Percentiles rank a stretch among this genome's conserved stretches.
Conservation (phyloP, 2,113 vertebrate genomes). For the Prionailurus viverrinus region DNA sequence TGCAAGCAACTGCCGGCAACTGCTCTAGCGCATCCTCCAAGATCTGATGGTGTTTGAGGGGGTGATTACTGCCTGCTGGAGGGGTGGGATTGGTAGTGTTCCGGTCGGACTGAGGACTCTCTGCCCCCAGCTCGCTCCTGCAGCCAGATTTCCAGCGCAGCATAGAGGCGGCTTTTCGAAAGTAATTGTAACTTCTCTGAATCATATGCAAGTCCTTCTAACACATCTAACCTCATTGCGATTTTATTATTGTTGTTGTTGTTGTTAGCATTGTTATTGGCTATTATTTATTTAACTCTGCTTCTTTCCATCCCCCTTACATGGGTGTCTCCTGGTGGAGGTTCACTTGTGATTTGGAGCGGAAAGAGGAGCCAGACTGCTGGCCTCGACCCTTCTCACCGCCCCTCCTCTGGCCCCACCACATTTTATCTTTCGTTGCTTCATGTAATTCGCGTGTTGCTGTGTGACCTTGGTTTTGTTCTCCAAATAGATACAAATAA, state of each 20-base stretch:
- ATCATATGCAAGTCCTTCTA: conserved; percentile 59
- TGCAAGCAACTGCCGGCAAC: not conserved
- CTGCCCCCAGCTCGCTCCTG: not conserved
- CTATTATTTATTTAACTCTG: conserved; percentile 56
- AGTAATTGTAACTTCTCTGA: conserved; percentile 43
- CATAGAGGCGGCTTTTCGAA: not conserved
- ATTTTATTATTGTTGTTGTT: conserved; percentile 2
- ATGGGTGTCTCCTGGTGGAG: conserved; percentile 14
- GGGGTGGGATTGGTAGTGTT: not conserved
- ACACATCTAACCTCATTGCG: not conserved
- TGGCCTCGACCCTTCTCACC: not conserved
- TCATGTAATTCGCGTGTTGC: conserved; percentile 79
- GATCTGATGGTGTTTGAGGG: not conserved
- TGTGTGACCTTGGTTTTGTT: conserved; percentile 79
- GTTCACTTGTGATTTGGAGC: conserved; percentile 38
- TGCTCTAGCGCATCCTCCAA: not conserved
- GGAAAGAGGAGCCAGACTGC: not conserved
- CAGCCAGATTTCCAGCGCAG: not conserved
- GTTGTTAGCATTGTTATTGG: not conserved
- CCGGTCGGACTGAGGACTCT: not conserved
- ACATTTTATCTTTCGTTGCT: conserved; percentile 68
- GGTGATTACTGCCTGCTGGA: not conserved
- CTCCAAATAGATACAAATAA: conserved; percentile 71
- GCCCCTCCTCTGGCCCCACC: not conserved
- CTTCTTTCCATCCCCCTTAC: not conserved